Percentiles rank a stretch among this genome's conserved stretches.
Evolutionary conservation across 2,113 vertebrate species (phyloP).

Genomic region (Eclectus roratus): DNA sequence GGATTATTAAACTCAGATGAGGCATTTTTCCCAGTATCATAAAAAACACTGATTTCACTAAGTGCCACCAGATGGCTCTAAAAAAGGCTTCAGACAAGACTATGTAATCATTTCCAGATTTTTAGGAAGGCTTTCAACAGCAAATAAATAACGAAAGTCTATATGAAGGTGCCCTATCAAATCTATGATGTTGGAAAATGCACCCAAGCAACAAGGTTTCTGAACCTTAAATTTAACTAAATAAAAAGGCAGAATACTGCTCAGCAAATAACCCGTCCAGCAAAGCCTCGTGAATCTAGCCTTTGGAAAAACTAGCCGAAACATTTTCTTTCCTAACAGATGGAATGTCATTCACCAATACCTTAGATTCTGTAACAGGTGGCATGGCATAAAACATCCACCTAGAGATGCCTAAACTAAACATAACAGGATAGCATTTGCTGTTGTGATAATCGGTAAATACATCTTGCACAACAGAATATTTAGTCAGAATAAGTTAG

Average conservation of each 20-base stretch:
- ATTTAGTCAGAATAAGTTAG: background rate
- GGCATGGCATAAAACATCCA: background rate
- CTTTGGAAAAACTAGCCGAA: background rate
- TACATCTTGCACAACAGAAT: background rate
- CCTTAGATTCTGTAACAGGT: background rate
- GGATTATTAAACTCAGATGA: background rate
- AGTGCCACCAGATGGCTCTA: background rate
- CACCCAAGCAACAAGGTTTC: background rate
- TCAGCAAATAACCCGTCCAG: background rate
- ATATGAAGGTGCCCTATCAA: background rate
- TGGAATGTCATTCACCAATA: fast-evolving
- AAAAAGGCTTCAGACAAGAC: background rate
- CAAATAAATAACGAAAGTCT: background rate
- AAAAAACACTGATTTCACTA: background rate
- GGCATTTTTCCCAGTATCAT: background rate
- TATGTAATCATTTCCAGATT: background rate
- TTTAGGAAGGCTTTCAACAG: background rate
- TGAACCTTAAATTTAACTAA: background rate
- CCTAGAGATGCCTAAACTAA: background rate
- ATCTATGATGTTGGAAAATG: background rate
- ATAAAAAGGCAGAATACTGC: background rate
- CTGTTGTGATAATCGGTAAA: background rate
- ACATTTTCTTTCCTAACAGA: background rate
- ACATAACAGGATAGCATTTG: background rate
- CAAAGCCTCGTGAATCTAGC: background rate